Evolutionary conservation across 2,113 vertebrate genomes (phyloP).

Genomic region (Probosciger aterrimus): DNA sequence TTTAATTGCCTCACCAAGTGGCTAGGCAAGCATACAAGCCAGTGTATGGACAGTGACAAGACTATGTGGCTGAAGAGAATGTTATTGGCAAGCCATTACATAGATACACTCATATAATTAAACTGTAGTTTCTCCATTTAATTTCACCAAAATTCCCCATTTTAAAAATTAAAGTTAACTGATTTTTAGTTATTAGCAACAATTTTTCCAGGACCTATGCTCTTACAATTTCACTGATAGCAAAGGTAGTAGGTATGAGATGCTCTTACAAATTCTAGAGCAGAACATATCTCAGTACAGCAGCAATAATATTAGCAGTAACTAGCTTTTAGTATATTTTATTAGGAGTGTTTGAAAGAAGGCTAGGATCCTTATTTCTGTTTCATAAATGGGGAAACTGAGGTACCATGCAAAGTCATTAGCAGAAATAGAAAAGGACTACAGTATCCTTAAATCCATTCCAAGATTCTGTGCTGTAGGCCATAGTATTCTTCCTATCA

Average conservation of each 20-base stretch:
- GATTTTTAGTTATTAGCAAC: background rate
- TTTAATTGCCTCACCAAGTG: conserved; percentile 62
- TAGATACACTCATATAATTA: background rate
- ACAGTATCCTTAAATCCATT: background rate
- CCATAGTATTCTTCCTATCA: background rate
- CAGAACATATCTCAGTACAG: background rate
- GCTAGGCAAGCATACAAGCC: conserved; percentile 29
- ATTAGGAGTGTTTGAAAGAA: background rate
- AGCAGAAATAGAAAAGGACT: background rate
- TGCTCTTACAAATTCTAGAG: background rate
- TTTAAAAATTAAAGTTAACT: background rate
- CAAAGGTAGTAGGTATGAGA: background rate
- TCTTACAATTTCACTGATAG: background rate
- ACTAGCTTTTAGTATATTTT: background rate
- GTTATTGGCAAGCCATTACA: conserved; percentile 6
- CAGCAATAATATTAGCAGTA: background rate
- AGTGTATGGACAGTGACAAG: conserved; percentile 31
- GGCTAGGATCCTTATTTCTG: background rate
- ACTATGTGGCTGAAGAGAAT: background rate
- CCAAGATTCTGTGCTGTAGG: background rate
- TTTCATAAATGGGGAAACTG: background rate
- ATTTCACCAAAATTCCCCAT: background rate
- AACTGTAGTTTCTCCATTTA: background rate
- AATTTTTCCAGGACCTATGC: background rate
- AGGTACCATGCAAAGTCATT: background rate